Percentiles rank a stretch among this genome's conserved stretches.
Evolutionary conservation across 2,888 invertebrate species (phyloP).

Genomic region (Iselma pallidipennis): DNA sequence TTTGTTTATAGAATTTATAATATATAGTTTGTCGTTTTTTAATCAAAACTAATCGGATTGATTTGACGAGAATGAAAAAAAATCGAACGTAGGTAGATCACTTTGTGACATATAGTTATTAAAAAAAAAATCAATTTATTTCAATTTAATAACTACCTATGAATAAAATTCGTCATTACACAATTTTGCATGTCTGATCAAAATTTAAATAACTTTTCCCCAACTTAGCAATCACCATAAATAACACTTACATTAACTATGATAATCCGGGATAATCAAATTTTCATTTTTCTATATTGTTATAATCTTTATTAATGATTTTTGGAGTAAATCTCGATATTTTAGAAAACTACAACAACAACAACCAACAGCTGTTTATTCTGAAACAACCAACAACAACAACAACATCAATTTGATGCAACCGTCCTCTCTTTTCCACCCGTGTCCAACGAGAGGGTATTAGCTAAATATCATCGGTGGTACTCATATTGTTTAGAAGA

Average conservation of each 20-base stretch:
- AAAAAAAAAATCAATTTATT: too few relatives aligned
- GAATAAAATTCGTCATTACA: neutral
- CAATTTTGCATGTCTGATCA: too few relatives aligned
- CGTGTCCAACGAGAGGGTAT: neutral
- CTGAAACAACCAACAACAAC: neutral
- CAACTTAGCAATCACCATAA: too few relatives aligned
- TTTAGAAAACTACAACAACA: neutral
- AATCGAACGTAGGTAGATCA: neutral
- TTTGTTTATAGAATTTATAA: neutral
- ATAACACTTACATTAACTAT: too few relatives aligned
- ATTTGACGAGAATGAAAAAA: neutral
- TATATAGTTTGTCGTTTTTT: neutral
- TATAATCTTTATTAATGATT: neutral
- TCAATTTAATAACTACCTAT: neutral
- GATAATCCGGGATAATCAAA: too few relatives aligned
- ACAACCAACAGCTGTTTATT: neutral
- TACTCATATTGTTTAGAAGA: constrained; percentile 20
- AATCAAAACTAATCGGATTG: neutral
- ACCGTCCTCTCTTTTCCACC: neutral
- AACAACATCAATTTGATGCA: neutral
- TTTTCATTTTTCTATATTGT: too few relatives aligned
- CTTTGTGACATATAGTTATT: too few relatives aligned
- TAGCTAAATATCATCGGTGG: constrained; percentile 14
- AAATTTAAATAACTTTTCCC: too few relatives aligned
- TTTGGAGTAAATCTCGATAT: neutral